Conservation (phyloP, 1,140 invertebrate genomes). For the Mercenaria mercenaria region DNA sequence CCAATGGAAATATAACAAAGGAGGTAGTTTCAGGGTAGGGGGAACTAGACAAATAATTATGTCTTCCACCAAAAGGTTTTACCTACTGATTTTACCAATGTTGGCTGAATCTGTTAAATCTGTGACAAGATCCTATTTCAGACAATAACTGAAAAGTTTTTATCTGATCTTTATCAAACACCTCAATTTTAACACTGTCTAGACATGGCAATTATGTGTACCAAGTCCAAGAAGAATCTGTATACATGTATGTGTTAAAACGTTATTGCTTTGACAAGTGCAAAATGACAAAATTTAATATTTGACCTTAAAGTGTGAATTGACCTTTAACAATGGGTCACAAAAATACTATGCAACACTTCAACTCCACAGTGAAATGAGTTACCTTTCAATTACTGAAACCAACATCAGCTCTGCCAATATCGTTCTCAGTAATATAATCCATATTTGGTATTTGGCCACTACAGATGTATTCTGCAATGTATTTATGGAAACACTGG, state of each 20-base stretch:
- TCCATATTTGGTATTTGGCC: conserved; percentile 35
- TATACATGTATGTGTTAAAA: neutral
- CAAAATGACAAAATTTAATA: conserved; percentile 17
- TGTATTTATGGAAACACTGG: conserved; percentile 31
- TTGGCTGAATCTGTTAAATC: neutral
- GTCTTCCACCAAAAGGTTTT: conserved; percentile 12
- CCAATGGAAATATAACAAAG: conserved; percentile 20
- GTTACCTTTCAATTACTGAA: conserved; percentile 17
- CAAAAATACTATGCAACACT: conserved; percentile 14
- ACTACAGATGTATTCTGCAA: conserved; percentile 34
- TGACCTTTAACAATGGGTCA: conserved; percentile 13
- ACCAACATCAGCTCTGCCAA: conserved; percentile 42
- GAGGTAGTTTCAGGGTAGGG: conserved; percentile 9
- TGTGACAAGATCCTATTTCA: conserved; percentile 13
- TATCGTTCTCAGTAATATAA: conserved; percentile 15
- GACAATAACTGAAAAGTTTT: conserved; percentile 7
- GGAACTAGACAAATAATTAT: conserved; percentile 2
- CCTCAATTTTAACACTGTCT: neutral
- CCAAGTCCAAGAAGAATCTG: too few species aligned
- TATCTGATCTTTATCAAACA: conserved; percentile 16
- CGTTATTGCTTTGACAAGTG: conserved; percentile 4
- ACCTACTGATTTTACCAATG: conserved; percentile 9
- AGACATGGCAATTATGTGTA: neutral
- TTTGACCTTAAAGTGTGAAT: conserved; percentile 18
- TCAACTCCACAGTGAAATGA: conserved; percentile 13